These are phyloP conservation scores for Nasonia giraulti DNA, from an alignment of 1,140 invertebrate species.

Conservation along the genomic window DNA sequence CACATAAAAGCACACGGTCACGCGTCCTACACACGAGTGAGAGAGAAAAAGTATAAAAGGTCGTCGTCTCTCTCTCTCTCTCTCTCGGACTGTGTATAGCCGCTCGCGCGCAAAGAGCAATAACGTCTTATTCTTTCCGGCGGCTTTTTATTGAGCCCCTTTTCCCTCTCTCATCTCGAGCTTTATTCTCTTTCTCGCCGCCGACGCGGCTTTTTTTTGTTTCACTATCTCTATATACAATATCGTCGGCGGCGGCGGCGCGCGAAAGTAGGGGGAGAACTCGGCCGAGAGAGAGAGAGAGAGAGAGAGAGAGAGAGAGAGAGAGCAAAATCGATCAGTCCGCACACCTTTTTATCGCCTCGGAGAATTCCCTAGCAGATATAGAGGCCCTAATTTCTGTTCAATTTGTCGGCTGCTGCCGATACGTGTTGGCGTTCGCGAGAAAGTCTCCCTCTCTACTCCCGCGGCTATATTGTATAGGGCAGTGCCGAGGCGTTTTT, in stretches of 20 bases:
- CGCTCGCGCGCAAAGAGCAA: conserved; percentile 11
- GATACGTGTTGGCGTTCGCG: conserved; percentile 20
- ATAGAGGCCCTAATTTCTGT: conserved; percentile 46
- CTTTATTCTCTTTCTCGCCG: conserved; percentile 15
- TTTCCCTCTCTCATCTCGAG: conserved; percentile 1
- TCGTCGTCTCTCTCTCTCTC: too few species aligned
- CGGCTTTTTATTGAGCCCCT: conserved; percentile 15
- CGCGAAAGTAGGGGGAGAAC: not conserved
- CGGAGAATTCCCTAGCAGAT: conserved; percentile 26
- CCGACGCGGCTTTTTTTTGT: not conserved
- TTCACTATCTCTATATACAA: not conserved
- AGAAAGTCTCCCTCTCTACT: conserved; percentile 4
- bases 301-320: not conserved
- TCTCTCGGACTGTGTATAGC: not conserved
- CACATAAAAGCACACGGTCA: not conserved
- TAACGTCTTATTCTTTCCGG: conserved; percentile 36
- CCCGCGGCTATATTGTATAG: not conserved
- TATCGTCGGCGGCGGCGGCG: not conserved
- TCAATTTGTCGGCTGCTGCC: conserved; percentile 38
- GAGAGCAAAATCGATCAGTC: conserved; percentile 35
- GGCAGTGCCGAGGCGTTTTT: not conserved
- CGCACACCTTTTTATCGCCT: conserved; percentile 33
- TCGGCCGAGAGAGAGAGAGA: not conserved
- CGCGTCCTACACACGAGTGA: not conserved
- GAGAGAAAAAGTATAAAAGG: not conserved